Percentiles rank a stretch among this genome's conserved stretches.
Evolutionary conservation across 1,140 invertebrate species (phyloP).

Genomic region (Phymorhynchus buccinoides): DNA sequence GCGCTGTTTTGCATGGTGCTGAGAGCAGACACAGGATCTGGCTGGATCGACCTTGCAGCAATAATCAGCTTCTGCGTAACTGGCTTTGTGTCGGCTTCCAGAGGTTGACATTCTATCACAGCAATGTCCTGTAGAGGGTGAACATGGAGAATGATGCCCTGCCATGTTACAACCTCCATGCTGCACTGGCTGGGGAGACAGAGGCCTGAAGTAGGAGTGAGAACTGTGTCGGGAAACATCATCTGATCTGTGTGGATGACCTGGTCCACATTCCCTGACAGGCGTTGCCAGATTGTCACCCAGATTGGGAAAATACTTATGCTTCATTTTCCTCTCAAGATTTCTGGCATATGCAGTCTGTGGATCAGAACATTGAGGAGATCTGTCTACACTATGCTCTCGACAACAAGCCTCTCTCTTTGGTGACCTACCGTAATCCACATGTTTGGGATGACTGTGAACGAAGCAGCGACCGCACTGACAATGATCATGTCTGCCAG

Average conservation of each 20-base stretch:
- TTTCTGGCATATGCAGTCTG: background rate
- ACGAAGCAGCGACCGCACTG: background rate
- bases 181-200: background rate
- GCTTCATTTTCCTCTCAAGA: conserved; percentile 22
- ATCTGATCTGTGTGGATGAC: background rate
- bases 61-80: background rate
- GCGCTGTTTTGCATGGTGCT: background rate
- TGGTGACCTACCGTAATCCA: too few species aligned
- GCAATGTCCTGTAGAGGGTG: background rate
- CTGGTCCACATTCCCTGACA: too few species aligned
- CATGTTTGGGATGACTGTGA: background rate
- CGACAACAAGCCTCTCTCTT: background rate
- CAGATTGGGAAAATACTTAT: conserved; percentile 33
- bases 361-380: background rate
- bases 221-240: background rate
- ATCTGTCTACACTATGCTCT: background rate
- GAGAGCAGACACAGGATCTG: background rate
- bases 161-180: background rate
- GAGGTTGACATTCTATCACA: background rate
- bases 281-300: background rate
- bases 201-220: background rate
- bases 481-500: background rate
- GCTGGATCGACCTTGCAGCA: background rate
- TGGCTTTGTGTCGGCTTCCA: background rate
- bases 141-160: background rate